These are phyloP conservation scores for Cassiopea xamachana DNA, from an alignment of 30 jellyfish, hydroid and myxozoan genomes.

Conservation along the genomic window DNA sequence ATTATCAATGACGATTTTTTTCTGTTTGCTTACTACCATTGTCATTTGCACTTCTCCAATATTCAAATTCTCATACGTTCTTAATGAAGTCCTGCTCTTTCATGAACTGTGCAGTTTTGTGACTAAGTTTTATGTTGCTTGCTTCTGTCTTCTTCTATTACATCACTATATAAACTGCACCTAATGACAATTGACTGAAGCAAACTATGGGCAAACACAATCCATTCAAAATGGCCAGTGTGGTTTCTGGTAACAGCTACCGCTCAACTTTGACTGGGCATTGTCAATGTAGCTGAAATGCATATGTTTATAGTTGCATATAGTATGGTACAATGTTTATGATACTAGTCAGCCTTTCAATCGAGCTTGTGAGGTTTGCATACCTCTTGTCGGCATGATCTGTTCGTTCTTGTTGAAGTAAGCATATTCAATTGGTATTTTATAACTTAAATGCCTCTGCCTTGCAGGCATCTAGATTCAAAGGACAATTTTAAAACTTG, in stretches of 20 bases:
- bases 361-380: not conserved
- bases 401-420: not conserved
- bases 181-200: not conserved
- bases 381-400: not conserved
- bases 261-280: slow-evolving; percentile 4
- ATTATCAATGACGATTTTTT: too few relatives aligned
- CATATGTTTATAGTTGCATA: not conserved
- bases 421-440: not conserved
- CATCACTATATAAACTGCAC: not conserved
- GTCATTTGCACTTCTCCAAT: too few relatives aligned
- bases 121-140: too few relatives aligned
- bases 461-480: not conserved
- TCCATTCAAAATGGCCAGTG: not conserved
- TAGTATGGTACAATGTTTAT: not conserved
- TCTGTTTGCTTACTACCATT: too few relatives aligned
- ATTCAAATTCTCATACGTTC: too few relatives aligned
- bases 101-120: too few relatives aligned
- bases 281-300: not conserved
- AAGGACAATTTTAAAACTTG: not conserved
- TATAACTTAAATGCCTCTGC: not conserved
- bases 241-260: not conserved
- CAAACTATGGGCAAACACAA: not conserved
- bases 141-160: not conserved
- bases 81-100: too few relatives aligned
- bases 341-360: not conserved